Evolutionary conservation across 2,797 vertebrate species (phyloP), one percentile per base, ranked within the genome.

Genomic region (Morus bassanus): DNA sequence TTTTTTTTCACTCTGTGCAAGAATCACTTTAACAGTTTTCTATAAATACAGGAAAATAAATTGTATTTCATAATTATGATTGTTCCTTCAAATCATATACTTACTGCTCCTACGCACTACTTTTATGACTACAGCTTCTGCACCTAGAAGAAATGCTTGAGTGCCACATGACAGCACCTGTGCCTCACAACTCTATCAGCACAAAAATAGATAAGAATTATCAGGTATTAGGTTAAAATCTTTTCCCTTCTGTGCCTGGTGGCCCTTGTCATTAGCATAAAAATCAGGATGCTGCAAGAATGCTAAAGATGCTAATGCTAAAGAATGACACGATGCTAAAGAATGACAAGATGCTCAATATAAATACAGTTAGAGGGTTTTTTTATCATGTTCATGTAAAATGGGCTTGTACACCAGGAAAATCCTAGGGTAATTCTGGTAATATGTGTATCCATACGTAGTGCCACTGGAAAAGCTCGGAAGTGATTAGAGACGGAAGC

Each of bases 391-490:
- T 28, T 50, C 12, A 6, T 0, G 2, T 4, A 17, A 45, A 79
- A 33, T 6, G 76, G n/a, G 46, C 89, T 2, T 41, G 39, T 4
- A 13, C 22, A 21, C 59, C 33, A 45, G 61, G 43, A 63, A 67
- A 53, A 15, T 79, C 54, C 39, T 33, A 1, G 24, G 89, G 22
- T 54, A 48, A 30, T 48, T 68, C 12, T 45, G 68, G 25, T 23
- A 16, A 24, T 3, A 12, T 2, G 23, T 19, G 22, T n/a, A 45
- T 11, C 50, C 11, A 13, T 31, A 14, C 0, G 0, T 2, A 27
- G 17, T 12, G 33, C 45, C 50, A 10, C 30, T n/a, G 69, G 51
- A 43, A 75, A 30, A 72, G 46, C 41, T 69, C 0, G 0, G 83
- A 69, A 86, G 50, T 3, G 3, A n/a, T 1, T 9, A 33, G 43